Evolutionary conservation across 2,888 invertebrate species (phyloP), one percentile per base, ranked within the genome.

Genomic region (Cyrtodaria siliqua): DNA sequence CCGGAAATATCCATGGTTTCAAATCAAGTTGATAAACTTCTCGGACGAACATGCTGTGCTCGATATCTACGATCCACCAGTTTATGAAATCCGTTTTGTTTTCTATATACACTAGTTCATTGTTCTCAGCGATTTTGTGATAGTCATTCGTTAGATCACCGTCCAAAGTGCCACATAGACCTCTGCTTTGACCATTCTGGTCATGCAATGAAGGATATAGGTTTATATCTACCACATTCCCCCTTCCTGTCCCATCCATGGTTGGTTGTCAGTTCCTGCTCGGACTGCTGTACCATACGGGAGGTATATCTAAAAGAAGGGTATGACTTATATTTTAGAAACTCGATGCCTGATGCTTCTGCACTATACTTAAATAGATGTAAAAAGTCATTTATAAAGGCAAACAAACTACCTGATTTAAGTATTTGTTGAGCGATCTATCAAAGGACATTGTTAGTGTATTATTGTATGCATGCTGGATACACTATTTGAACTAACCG

Each of bases 261-360:
- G 71, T 9, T 47, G 49, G 33, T 52, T 71, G 44, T 71, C 71
- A 52, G 63, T 71, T 44, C 71, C 23, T 8, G 63, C 64, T 26
- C 63, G 49, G 16, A 71, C 52, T 20, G 63, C 71, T 24, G 71
- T 71, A 9, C 71, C 71, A 29, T 57, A 71, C 16, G 71, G 71
- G 18, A 71, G 44, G 42, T 71, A 71, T 20, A 71, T 59, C 71
- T 71, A 20, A 6, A 50, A 38, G 29, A n/a, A n/a, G n/a, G n/a
- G n/a, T n/a, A n/a, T n/a, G n/a, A n/a, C n/a, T n/a, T n/a, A n/a
- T n/a, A n/a, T n/a, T n/a, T n/a, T n/a, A n/a, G n/a, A n/a, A n/a
- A n/a, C n/a, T n/a, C n/a, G n/a, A n/a, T n/a, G n/a, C n/a, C n/a
- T n/a, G n/a, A n/a, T n/a, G n/a, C n/a, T n/a, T n/a, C n/a, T n/a